A percentile compares a stretch with the other conserved stretches of the same genome.
Evolutionary conservation across 2,888 invertebrate genomes (phyloP).

Genomic region (Drosophila imparisetae): DNA sequence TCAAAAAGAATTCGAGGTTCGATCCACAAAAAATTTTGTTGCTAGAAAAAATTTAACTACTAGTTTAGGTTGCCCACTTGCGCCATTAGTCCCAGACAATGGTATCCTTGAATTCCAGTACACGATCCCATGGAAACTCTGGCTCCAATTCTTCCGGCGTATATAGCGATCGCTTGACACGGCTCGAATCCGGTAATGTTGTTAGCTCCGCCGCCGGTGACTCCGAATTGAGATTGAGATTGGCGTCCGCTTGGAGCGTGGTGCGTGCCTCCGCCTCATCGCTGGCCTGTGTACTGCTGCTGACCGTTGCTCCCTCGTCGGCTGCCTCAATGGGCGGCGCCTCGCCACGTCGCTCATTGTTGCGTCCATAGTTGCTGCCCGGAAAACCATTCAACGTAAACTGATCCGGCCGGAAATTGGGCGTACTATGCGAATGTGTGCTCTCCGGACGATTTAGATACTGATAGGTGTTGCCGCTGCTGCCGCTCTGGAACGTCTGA

Average conservation of each 20-base stretch:
- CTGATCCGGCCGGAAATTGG: constrained; percentile 82
- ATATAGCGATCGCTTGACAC: constrained; percentile 74
- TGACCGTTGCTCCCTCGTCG: constrained; percentile 43
- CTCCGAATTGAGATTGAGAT: constrained; percentile 28
- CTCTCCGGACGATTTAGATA: constrained; percentile 84
- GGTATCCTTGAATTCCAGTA: constrained; percentile 88
- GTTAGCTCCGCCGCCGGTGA: constrained; percentile 51
- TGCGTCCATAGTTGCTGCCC: constrained; percentile 82
- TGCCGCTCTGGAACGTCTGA: constrained; percentile 70
- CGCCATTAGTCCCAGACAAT: constrained; percentile 88
- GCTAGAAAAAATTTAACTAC: constrained; percentile 65
- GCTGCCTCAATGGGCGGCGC: constrained; percentile 81
- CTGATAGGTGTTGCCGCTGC: constrained; percentile 81
- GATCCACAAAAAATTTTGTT: constrained; percentile 45
- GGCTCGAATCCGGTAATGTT: constrained; percentile 53
- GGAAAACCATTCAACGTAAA: constrained; percentile 80
- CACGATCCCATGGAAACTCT: constrained; percentile 92
- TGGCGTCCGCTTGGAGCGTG: constrained; percentile 62
- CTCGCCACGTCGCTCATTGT: constrained; percentile 83
- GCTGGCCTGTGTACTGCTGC: constrained; percentile 75
- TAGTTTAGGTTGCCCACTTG: constrained; percentile 33
- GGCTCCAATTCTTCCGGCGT: constrained; percentile 84
- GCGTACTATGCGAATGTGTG: constrained; percentile 69
- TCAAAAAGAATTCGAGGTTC: constrained; percentile 32
- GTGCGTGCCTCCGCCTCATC: constrained; percentile 70